These are phyloP conservation scores for Sinocyclocheilus anophthalmus DNA, from an alignment of 2,113 vertebrate species.

Conservation along the genomic window DNA sequence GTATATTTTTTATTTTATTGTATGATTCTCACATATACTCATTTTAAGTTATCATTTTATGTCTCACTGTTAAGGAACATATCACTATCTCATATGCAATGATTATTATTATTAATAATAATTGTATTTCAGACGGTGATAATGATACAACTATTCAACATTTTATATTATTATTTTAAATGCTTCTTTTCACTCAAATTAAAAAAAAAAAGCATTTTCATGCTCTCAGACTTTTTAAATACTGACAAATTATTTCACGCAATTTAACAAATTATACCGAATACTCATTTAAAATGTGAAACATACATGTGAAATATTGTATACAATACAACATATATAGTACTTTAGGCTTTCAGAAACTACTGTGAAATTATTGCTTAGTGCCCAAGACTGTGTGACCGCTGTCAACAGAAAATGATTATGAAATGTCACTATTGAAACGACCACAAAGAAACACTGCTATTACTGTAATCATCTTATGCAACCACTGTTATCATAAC, in stretches of 20 bases:
- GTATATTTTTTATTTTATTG: too few species aligned
- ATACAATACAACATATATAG: neutral
- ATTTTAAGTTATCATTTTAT: too few species aligned
- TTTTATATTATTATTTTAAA: neutral
- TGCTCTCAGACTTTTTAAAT: too few species aligned
- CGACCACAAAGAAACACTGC: neutral
- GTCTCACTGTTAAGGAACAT: too few species aligned
- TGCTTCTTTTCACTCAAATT: neutral
- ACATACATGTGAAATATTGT: neutral
- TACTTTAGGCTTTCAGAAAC: neutral
- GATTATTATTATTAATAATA: neutral
- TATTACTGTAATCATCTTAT: slow-evolving; percentile 38
- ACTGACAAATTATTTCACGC: too few species aligned
- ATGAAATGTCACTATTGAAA: neutral
- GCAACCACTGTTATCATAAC: slow-evolving; percentile 4
- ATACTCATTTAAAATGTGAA: neutral
- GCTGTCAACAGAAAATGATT: slow-evolving; percentile 11
- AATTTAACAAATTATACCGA: too few species aligned
- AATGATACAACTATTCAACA: too few species aligned
- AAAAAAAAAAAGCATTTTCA: too few species aligned
- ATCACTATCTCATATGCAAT: neutral
- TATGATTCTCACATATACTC: too few species aligned
- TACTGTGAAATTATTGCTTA: neutral
- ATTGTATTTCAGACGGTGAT: neutral
- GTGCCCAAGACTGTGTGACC: neutral